These are phyloP conservation scores for Ceyx margarethae DNA, from an alignment of 2,113 vertebrate genomes.

Conservation along the genomic window DNA sequence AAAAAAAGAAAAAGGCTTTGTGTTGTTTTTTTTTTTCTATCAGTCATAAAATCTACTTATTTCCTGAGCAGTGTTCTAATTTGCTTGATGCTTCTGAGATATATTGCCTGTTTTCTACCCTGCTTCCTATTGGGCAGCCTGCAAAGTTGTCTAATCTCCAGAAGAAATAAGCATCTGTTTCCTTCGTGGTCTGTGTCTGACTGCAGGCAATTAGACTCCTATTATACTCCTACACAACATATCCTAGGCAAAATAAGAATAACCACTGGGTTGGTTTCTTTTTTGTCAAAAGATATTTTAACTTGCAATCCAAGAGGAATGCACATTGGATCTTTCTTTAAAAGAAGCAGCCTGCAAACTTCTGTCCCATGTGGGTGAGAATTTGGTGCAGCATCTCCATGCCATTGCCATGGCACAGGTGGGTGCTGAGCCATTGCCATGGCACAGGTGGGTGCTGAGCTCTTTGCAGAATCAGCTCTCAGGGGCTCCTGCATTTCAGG, in stretches of 20 bases:
- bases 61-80: slow-evolving; percentile 21
- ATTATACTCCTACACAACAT: neutral
- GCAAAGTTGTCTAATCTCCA: slow-evolving; percentile 6
- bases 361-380: neutral
- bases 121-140: slow-evolving; percentile 15
- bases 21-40: neutral
- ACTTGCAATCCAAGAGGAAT: neutral
- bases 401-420: neutral
- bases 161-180: slow-evolving; percentile 56
- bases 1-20: neutral
- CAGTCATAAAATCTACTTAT: neutral
- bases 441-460: neutral
- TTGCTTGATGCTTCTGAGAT: neutral
- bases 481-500: neutral
- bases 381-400: neutral
- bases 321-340: neutral
- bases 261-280: fast-evolving
- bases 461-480: neutral
- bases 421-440: neutral
- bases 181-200: neutral
- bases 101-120: neutral
- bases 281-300: neutral
- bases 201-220: neutral
- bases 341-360: neutral
- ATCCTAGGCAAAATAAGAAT: neutral